Evolutionary conservation across 2,797 vertebrate species (phyloP), one percentile per base, ranked within the genome.

Genomic region (Urosaurus nigricauda): DNA sequence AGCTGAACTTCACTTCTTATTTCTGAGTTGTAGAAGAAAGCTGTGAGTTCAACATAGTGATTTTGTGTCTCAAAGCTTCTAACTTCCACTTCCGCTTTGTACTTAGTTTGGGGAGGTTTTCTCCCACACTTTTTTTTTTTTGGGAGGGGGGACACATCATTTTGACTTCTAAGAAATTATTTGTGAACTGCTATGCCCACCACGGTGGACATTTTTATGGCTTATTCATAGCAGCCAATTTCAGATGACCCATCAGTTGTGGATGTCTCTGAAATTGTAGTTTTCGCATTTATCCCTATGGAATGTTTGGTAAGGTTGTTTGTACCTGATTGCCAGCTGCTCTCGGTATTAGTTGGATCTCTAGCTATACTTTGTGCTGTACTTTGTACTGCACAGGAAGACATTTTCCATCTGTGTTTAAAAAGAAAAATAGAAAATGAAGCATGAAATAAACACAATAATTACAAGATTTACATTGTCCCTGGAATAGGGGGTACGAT

Each of bases 191-290:
- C n/a, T 5, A 71, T 71, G 12, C 32, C 68, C n/a, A n/a, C 68
- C 32, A 70, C 12, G 3, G 65, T 29, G 12, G 13, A 29, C 65
- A 71, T 71, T 35, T 71, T 35, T 71, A n/a, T 35, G n/a, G 14
- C 17, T 71, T 3, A 35, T 4, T 9, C 70, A 71, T 71, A n/a
- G 68, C 29, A 71, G 68, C 68, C 68, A n/a, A 71, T 32, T 32
- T n/a, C 68, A 32, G 14, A 71, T 71, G 29, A n/a, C 68, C 32
- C 5, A 32, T 12, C n/a, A 17, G 9, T 13, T 71, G 32, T 32
- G 32, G 68, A 71, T 17, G 13, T 89, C 53, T 79, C 70, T 12
- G 2, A 85, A 91, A 92, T 90, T 83, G 21, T 4, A 79, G 26
- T 6, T 92, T 40, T 82, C 3, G 68, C n/a, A 11, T 32, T 85